Evolutionary conservation across 2,888 invertebrate genomes (phyloP).

Genomic region (Blastobasis adustella): DNA sequence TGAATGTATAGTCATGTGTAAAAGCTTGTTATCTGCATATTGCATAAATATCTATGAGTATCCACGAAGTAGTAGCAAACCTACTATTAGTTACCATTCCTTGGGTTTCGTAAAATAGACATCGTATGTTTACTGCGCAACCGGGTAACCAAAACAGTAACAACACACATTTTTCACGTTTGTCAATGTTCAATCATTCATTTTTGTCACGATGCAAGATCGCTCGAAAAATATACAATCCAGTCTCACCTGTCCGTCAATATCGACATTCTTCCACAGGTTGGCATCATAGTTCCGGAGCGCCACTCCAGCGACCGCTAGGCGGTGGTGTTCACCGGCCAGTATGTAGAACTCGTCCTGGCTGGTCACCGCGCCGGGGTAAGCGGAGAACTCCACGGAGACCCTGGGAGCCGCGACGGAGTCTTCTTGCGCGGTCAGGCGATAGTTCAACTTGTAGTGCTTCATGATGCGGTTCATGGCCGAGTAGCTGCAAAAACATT

Average conservation of each 20-base stretch:
- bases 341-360: constrained; percentile 89
- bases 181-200: no score
- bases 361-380: constrained; percentile 87
- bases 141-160: no score
- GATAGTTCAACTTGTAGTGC: constrained; percentile 87
- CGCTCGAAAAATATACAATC: no score
- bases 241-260: constrained; percentile 71
- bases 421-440: constrained; percentile 60
- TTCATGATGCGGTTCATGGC: constrained; percentile 90
- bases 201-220: no score
- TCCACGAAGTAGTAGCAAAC: no score
- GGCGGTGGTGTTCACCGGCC: constrained; percentile 69
- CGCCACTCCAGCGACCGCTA: constrained; percentile 85
- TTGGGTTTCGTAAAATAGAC: no score
- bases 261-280: constrained; percentile 80
- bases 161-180: no score
- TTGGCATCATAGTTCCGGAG: constrained; percentile 83
- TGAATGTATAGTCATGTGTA: no score
- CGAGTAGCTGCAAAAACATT: constrained; percentile 74
- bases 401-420: constrained; percentile 77
- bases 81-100: no score
- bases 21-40: no score
- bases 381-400: constrained; percentile 85
- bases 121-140: no score
- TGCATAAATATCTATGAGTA: no score